Evolutionary conservation across 2,797 vertebrate genomes (phyloP).

Genomic region (Pipistrellus pipistrellus): DNA sequence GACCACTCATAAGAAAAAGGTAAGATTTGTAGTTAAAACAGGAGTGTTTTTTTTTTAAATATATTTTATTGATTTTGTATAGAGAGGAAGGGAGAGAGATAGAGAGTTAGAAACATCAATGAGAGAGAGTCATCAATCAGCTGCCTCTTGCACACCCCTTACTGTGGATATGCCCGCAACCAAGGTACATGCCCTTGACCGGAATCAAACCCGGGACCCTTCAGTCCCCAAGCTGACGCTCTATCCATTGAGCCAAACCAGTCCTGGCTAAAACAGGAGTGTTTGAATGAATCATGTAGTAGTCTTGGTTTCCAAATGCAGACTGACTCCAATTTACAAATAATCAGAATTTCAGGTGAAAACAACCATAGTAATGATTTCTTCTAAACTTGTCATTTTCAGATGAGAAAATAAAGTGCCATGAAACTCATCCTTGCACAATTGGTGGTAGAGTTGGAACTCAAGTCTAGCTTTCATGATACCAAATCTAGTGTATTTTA

Average conservation of each 20-base stretch:
- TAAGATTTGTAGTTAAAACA: background rate
- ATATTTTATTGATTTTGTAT: too few species aligned
- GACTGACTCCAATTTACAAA: background rate
- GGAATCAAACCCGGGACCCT: too few species aligned
- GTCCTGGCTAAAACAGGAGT: background rate
- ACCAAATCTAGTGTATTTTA: background rate
- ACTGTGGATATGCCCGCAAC: too few species aligned
- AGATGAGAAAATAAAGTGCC: background rate
- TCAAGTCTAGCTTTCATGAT: background rate
- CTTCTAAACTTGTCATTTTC: conserved; percentile 26
- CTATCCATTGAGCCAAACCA: too few species aligned
- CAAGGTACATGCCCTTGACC: too few species aligned
- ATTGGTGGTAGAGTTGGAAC: background rate
- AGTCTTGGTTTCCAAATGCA: background rate
- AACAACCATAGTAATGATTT: background rate
- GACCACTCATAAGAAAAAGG: background rate
- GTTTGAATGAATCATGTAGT: background rate
- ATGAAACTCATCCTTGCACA: background rate
- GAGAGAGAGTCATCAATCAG: too few species aligned
- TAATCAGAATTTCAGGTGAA: background rate
- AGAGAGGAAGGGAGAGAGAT: too few species aligned
- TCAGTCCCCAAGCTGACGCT: too few species aligned
- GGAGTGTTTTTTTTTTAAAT: too few species aligned
- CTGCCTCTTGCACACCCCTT: too few species aligned
- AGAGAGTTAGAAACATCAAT: too few species aligned